phyloP scores from a whole-genome alignment of 2,797 vertebrate species.

The Myotis daubentonii region DNA sequence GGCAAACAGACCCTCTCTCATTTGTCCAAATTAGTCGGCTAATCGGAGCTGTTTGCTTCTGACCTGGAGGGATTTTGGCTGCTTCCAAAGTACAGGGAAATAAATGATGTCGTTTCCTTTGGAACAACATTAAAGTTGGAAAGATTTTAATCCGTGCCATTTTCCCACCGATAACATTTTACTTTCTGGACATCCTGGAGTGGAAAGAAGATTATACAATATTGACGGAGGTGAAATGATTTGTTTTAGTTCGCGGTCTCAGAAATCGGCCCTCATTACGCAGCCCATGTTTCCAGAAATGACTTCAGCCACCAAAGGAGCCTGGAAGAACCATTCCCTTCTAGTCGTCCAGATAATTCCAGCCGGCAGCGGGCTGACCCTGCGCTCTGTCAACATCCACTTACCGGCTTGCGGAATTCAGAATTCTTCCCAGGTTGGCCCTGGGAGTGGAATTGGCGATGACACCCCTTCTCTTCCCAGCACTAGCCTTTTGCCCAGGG shows the following conservation, averaged over 20 bases:
- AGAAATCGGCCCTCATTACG: not conserved
- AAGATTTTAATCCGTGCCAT: conserved; percentile 54
- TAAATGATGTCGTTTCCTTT: conserved; percentile 70
- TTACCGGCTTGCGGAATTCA: not conserved
- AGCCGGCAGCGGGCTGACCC: not conserved
- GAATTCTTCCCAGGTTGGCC: not conserved
- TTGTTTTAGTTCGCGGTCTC: not conserved
- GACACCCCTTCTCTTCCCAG: not conserved
- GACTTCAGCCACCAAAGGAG: not conserved
- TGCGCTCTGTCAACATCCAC: not conserved
- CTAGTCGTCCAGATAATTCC: not conserved
- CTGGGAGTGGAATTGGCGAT: not conserved
- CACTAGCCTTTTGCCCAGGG: fast-evolving
- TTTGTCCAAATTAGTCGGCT: conserved; percentile 61
- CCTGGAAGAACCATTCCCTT: not conserved
- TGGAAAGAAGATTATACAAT: conserved; percentile 40
- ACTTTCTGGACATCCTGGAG: conserved; percentile 31
- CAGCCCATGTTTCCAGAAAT: not conserved
- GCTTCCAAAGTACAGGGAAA: conserved; percentile 58
- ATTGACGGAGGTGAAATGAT: conserved; percentile 40
- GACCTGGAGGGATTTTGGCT: conserved; percentile 50
- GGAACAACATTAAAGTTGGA: conserved; percentile 66
- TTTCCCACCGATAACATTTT: conserved; percentile 71
- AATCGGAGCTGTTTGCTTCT: conserved; percentile 46
- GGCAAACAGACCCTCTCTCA: not conserved